Percentiles rank a stretch among this genome's conserved stretches.
phyloP scores from a whole-genome alignment of 2,888 invertebrate species.

The Andrena chrysosceles region DNA sequence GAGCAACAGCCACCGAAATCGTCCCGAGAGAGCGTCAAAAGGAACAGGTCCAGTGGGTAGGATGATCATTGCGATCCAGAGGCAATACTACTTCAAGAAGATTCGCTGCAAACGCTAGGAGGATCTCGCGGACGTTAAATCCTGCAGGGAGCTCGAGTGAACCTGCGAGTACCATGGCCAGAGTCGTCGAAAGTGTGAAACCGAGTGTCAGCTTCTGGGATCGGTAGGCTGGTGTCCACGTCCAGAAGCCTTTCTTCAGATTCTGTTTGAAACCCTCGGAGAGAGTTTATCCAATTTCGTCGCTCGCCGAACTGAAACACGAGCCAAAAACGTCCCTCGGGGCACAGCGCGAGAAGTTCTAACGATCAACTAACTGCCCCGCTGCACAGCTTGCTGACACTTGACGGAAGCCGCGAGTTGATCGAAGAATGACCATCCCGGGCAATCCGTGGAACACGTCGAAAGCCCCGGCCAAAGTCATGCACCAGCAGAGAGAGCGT shows the following conservation, averaged over 20 bases:
- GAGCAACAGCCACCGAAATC: background rate
- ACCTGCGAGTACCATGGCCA: conserved; percentile 3
- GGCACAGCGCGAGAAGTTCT: too few relatives aligned
- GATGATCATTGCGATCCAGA: conserved; percentile 33
- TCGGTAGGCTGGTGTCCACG: background rate
- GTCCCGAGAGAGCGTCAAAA: background rate
- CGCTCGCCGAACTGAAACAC: too few relatives aligned
- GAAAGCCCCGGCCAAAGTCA: conserved; percentile 35
- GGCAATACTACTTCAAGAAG: conserved; percentile 50
- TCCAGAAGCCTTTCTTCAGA: too few relatives aligned
- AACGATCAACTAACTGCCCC: too few relatives aligned
- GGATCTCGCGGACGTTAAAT: background rate
- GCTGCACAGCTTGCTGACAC: background rate
- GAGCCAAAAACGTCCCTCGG: too few relatives aligned
- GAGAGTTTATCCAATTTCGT: too few relatives aligned
- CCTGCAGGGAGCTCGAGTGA: background rate
- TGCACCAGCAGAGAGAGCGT: conserved; percentile 44
- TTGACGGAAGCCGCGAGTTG: background rate
- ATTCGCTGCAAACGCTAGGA: conserved; percentile 44
- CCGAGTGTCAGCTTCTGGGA: too few relatives aligned
- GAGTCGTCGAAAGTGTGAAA: background rate
- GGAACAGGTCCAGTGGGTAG: conserved; percentile 28
- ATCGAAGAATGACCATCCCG: conserved; percentile 29
- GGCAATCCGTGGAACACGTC: conserved; percentile 17
- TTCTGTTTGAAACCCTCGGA: too few relatives aligned